A percentile compares a stretch with the other conserved stretches of the same genome.
Evolutionary conservation across 1,140 invertebrate species (phyloP).

Genomic region (Diuraphis noxia): DNA sequence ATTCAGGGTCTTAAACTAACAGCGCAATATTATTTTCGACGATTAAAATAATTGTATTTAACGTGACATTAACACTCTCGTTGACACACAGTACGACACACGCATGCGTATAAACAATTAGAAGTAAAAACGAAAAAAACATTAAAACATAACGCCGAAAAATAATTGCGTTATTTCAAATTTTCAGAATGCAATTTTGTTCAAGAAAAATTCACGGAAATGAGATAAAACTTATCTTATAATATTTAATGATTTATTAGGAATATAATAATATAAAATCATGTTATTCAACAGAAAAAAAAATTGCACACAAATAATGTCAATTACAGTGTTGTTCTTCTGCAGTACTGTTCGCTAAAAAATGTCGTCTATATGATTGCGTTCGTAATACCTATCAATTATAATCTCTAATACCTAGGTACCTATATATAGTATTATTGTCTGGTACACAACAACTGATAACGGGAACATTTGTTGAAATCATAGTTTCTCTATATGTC

Average conservation of each 20-base stretch:
- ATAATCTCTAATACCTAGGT: no score
- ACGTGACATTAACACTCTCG: background rate
- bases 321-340: background rate
- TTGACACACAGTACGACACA: background rate
- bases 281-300: background rate
- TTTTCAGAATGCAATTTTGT: background rate
- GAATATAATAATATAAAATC: background rate
- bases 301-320: background rate
- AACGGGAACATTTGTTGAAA: background rate
- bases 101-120: background rate
- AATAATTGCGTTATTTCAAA: constrained; percentile 2
- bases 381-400: background rate
- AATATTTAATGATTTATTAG: background rate
- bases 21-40: background rate
- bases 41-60: background rate
- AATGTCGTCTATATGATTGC: background rate
- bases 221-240: constrained; percentile 15
- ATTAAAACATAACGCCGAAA: background rate
- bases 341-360: background rate
- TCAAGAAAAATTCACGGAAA: background rate
- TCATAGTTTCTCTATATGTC: background rate
- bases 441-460: background rate
- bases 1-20: background rate
- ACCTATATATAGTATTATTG: background rate
- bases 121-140: background rate